Evolutionary conservation across 2,797 vertebrate genomes (phyloP).

Genomic region (Liparis tanakae): DNA sequence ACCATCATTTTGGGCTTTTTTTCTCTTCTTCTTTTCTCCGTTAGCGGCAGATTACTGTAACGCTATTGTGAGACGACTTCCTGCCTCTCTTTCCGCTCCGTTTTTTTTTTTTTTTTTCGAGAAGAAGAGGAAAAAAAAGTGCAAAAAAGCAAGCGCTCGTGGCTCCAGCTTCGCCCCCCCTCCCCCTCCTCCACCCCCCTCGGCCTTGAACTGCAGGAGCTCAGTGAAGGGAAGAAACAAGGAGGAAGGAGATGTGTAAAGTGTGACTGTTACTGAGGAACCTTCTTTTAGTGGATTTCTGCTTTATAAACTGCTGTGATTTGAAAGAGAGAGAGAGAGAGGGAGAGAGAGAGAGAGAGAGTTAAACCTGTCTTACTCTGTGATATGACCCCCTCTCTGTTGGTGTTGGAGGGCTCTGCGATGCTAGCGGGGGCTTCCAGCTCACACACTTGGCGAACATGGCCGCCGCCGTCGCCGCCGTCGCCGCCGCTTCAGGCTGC

Average conservation of each 20-base stretch:
- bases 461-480: slow-evolving; percentile 69
- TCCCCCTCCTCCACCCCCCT: slow-evolving; percentile 29
- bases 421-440: slow-evolving; percentile 38
- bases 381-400: slow-evolving; percentile 56
- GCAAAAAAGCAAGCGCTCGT: slow-evolving; percentile 69
- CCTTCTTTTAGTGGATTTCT: slow-evolving; percentile 64
- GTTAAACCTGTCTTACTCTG: slow-evolving; percentile 70
- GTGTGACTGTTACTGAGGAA: slow-evolving; percentile 69
- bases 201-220: slow-evolving; percentile 71
- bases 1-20: slow-evolving; percentile 82
- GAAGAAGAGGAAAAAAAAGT: slow-evolving; percentile 48
- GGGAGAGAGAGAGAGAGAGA: slow-evolving; percentile 69
- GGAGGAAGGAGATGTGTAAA: slow-evolving; percentile 69
- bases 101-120: no score
- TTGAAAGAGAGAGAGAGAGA: slow-evolving; percentile 38
- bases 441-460: slow-evolving; percentile 64
- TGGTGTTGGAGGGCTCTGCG: slow-evolving; percentile 38
- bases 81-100: slow-evolving; percentile 77
- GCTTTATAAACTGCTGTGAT: slow-evolving; percentile 63
- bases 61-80: slow-evolving; percentile 88
- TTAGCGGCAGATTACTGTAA: slow-evolving; percentile 89
- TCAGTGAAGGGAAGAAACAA: slow-evolving; percentile 56
- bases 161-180: slow-evolving; percentile 58
- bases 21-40: slow-evolving; percentile 76
- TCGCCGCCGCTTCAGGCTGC: slow-evolving; percentile 60